Percentiles rank a stretch among this genome's conserved stretches.
Evolutionary conservation across 2,113 vertebrate genomes (phyloP).

Genomic region (Corythoichthys intestinalis): DNA sequence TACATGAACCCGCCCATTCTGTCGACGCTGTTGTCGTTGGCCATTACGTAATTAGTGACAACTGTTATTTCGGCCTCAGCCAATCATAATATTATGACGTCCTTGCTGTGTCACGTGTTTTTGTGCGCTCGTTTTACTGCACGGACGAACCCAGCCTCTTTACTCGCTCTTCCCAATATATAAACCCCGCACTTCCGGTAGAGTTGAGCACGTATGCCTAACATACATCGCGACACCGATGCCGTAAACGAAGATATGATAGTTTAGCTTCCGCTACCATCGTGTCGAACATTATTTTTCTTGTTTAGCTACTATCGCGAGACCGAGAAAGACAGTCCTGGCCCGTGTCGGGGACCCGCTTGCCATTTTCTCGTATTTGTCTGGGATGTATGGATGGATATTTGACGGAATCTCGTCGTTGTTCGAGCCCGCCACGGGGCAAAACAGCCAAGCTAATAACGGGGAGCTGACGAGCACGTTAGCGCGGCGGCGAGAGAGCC

Average conservation of each 20-base stretch:
- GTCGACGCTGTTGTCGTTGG: neutral
- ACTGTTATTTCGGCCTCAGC: neutral
- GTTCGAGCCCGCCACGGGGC: constrained; percentile 68
- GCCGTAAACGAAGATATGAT: constrained; percentile 29
- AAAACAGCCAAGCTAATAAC: constrained; percentile 33
- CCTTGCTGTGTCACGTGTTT: neutral
- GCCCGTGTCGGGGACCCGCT: constrained; percentile 45
- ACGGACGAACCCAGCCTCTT: too few species aligned
- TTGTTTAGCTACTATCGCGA: neutral
- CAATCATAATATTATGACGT: constrained; percentile 6
- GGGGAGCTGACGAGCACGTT: constrained; percentile 38
- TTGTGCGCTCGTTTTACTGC: neutral
- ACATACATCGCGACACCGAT: constrained; percentile 34
- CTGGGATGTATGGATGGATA: constrained; percentile 82
- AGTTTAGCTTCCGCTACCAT: constrained; percentile 8
- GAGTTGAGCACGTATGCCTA: constrained; percentile 5
- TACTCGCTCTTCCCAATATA: too few species aligned
- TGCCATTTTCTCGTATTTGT: constrained; percentile 64
- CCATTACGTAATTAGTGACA: constrained; percentile 24
- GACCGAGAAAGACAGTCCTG: constrained; percentile 54
- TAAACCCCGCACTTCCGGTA: constrained; percentile 24
- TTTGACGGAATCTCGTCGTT: constrained; percentile 77
- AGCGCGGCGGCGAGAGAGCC: constrained; percentile 40
- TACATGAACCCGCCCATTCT: too few species aligned
- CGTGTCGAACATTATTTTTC: constrained; percentile 39